A percentile compares a stretch with the other conserved stretches of the same genome.
Conservation (phyloP, 2,113 vertebrate genomes). For the Macquaria ambigua region DNA sequence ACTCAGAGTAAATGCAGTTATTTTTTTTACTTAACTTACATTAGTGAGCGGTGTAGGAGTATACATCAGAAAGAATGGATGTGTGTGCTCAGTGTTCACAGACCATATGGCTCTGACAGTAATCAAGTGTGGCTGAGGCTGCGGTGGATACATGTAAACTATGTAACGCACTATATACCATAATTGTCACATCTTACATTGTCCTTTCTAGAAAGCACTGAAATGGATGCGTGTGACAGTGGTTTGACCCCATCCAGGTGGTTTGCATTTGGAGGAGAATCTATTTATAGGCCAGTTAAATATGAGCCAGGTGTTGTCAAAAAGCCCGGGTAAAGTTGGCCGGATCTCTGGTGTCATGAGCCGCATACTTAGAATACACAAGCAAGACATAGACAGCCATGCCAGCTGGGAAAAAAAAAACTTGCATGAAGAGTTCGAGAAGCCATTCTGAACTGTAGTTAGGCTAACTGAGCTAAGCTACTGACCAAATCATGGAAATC, state of each 20-base stretch:
- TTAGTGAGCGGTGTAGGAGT: constrained; percentile 20
- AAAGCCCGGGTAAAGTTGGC: constrained; percentile 60
- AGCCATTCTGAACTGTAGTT: neutral
- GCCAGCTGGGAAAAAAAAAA: constrained; percentile 44
- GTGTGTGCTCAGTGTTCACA: constrained; percentile 20
- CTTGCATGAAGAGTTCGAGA: neutral
- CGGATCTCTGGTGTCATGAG: constrained; percentile 68
- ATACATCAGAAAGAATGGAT: constrained; percentile 14
- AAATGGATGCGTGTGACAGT: constrained; percentile 61
- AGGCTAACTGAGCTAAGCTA: constrained; percentile 4
- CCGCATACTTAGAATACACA: constrained; percentile 57
- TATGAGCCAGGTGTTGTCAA: constrained; percentile 80
- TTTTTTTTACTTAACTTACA: constrained; percentile 45
- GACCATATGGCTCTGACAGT: constrained; percentile 12
- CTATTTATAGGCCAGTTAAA: constrained; percentile 81
- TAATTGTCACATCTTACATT: constrained; percentile 50
- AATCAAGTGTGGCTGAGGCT: constrained; percentile 17
- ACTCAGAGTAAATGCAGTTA: constrained; percentile 49
- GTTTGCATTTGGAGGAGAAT: constrained; percentile 74
- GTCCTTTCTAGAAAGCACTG: constrained; percentile 18
- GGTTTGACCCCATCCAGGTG: constrained; percentile 75
- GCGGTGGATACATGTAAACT: constrained; percentile 16
- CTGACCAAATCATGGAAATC: neutral
- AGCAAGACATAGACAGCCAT: constrained; percentile 35
- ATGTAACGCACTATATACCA: constrained; percentile 18